These are phyloP conservation scores for Venustoraphidia nigricollis DNA, from an alignment of 2,888 invertebrate genomes.

Conservation along the genomic window DNA sequence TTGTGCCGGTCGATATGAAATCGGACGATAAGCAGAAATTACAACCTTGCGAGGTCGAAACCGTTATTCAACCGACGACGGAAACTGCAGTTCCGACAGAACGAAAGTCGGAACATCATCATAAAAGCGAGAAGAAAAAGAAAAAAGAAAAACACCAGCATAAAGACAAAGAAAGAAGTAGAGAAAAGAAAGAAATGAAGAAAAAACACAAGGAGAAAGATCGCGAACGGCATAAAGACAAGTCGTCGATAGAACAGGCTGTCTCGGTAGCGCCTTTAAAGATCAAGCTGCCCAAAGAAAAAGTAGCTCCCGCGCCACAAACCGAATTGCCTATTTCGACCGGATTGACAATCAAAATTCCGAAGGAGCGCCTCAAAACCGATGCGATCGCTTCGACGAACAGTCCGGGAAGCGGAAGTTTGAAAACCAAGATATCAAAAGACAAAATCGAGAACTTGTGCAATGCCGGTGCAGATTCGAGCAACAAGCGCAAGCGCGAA, in stretches of 20 bases:
- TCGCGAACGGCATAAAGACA: slow-evolving; percentile 30
- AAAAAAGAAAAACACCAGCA: slow-evolving; percentile 67
- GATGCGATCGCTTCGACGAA: slow-evolving; percentile 26
- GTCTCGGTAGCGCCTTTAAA: slow-evolving; percentile 20
- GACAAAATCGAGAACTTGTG: slow-evolving; percentile 41
- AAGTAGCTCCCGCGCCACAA: slow-evolving; percentile 23
- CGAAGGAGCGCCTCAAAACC: slow-evolving; percentile 53
- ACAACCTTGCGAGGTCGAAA: too few relatives aligned
- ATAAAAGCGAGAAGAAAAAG: slow-evolving; percentile 40
- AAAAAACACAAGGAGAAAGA: slow-evolving; percentile 64
- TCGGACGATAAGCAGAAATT: too few relatives aligned
- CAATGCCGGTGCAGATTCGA: slow-evolving; percentile 13
- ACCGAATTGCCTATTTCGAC: slow-evolving; percentile 21
- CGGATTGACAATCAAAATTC: slow-evolving; percentile 67
- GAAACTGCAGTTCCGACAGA: slow-evolving; percentile 24
- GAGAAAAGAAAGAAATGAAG: slow-evolving; percentile 49
- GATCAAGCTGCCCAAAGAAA: slow-evolving; percentile 45
- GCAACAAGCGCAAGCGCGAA: slow-evolving; percentile 26
- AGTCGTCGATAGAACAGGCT: slow-evolving; percentile 21
- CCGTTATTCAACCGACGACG: slow-evolving; percentile 13
- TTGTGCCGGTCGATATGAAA: slow-evolving; percentile 11
- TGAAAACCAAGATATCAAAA: slow-evolving; percentile 71
- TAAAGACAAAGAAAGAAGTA: slow-evolving; percentile 52
- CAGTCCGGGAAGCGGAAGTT: slow-evolving; percentile 23
- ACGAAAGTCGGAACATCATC: slow-evolving; percentile 19